Conservation (phyloP, 1,140 invertebrate genomes). For the Ips typographus region DNA sequence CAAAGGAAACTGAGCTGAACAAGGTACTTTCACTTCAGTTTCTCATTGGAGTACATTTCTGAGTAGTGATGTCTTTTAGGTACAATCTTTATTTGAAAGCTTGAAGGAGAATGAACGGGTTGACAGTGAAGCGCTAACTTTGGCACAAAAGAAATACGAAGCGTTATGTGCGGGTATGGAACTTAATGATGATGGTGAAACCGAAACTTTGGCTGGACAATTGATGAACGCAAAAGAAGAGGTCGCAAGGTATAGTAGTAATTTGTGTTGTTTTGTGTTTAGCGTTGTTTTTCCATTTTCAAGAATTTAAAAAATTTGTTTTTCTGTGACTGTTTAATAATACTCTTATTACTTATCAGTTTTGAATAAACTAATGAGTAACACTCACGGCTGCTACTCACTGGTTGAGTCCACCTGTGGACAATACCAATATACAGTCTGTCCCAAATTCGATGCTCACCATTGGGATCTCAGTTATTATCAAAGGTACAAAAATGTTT, state of each 20-base stretch:
- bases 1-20: constrained; percentile 68
- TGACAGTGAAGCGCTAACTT: constrained; percentile 67
- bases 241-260: constrained; percentile 54
- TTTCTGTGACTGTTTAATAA: no score
- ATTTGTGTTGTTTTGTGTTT: constrained; percentile 1
- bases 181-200: constrained; percentile 76
- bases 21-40: constrained; percentile 50
- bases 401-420: no score
- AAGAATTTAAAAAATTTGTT: no score
- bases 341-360: no score
- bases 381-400: no score
- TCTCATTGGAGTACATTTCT: no score
- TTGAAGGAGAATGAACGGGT: constrained; percentile 68
- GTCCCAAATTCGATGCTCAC: no score
- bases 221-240: constrained; percentile 78
- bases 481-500: no score
- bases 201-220: constrained; percentile 86
- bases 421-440: no score
- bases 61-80: not conserved
- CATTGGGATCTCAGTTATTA: no score
- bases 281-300: not conserved
- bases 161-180: constrained; percentile 82
- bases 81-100: constrained; percentile 67
- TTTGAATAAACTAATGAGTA: no score
- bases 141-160: constrained; percentile 78